Evolutionary conservation across 2,888 invertebrate genomes (phyloP), one percentile per base, ranked within the genome.

Genomic region (Nebria brevicollis): DNA sequence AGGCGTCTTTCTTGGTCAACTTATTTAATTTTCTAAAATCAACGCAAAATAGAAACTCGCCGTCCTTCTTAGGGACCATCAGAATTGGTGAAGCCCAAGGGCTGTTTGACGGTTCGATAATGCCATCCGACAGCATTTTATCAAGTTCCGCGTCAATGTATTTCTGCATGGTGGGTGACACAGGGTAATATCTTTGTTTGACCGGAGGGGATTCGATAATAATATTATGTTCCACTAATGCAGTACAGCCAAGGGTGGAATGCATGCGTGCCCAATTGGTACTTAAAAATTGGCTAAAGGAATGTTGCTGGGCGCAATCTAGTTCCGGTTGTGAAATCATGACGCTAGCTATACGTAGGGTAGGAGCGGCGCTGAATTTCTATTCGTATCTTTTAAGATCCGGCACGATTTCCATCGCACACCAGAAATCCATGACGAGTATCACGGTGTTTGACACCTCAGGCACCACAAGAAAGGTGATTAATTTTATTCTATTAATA

Each of bases 21-120:
- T 41, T 25, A 66, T 87, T 87, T 0, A 87, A 76, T 70, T 85
- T 84, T 2, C 87, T 66, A n/a, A 84, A 85, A 68, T 86, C 86
- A 0, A 87, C 80, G 43, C 86, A 86, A 1, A 86, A 84, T 0
- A 86, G 79, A 41, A 83, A 83, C 20, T 83, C 84, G 0, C 84
- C 85, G 2, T 85, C 79, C 2, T 84, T 82, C 73, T 86, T 86
- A 4, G 79, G 72, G 0, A 86, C 84, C 54, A 87, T 83, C 0
- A 85, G 84, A 6, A 86, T 84, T 1, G 85, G 85, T 2, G 84
- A 85, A 6, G 84, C 84, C 86, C 86, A 87, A 1, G 84, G 82
- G 34, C 85, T 86, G 0, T 82, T 75, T 0, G 85, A 86, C n/a
- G 83, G 83, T 66, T 86, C 86, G 0, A 87, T 85, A 0, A 87